Conservation (phyloP, 2,113 vertebrate species). For the Crocuta crocuta region DNA sequence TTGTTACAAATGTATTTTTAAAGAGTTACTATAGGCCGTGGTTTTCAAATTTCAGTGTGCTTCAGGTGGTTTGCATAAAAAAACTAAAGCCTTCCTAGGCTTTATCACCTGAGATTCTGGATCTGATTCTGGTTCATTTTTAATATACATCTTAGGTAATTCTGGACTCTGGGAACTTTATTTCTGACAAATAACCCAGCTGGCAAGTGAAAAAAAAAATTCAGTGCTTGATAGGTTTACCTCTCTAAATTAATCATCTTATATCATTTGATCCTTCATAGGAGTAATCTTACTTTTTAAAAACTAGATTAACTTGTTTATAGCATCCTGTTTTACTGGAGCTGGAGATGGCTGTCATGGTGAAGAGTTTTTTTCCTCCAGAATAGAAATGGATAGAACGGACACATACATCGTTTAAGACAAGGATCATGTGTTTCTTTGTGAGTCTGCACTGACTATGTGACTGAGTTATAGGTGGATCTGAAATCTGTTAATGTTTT, state of each 20-base stretch:
- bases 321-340: not conserved
- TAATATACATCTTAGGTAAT: not conserved
- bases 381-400: not conserved
- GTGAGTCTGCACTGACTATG: not conserved
- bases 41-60: not conserved
- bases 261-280: not conserved
- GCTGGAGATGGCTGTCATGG: not conserved
- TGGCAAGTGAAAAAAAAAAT: not conserved
- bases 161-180: not conserved
- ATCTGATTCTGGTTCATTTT: not conserved
- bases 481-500: not conserved
- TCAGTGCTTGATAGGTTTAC: not conserved
- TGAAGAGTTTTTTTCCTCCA: not conserved
- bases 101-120: not conserved
- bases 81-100: not conserved
- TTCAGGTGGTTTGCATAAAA: not conserved
- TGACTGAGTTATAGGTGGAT: not conserved
- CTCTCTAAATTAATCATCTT: not conserved
- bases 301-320: conserved; percentile 20
- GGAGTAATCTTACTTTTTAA: not conserved
- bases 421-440: not conserved
- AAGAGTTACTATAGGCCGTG: not conserved
- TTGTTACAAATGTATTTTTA: not conserved
- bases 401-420: not conserved
- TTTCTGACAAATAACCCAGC: not conserved